Base-by-base conservation (phyloP, 2,888 invertebrate genomes). In the Caenorhabditis imperialis region DNA sequence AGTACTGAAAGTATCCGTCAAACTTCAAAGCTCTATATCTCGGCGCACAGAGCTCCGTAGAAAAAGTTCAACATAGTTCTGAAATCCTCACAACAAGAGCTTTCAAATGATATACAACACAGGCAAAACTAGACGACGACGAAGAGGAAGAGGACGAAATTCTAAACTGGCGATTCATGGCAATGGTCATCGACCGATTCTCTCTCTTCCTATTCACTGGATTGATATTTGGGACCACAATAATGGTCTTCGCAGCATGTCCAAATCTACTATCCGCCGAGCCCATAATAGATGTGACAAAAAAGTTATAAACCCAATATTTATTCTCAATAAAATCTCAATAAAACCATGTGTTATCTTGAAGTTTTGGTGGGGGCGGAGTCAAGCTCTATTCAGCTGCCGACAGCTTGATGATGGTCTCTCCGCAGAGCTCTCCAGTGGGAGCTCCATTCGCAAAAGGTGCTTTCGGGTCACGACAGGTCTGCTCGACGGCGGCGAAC, bases 101-200 rank as follows among this genome's bases (percentile, higher is more conserved):
- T n/a, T n/a, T 30, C 10, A 30, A 30, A 7, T 30, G 30, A 30
- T 30, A 30, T n/a, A n/a, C n/a, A 30, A 7, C 10, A 30, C 61
- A 82, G 82, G 55, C 67, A 18, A 78, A 82, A 54, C 67, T 86
- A 50, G 82, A 84, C 35, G 82, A 84, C 18, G 84, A 86, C 12
- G 87, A 88, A 45, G 79, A 82, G 22, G 86, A 86, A 60, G 82
- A 84, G 23, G 87, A 87, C 8, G 77, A 81, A 10, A 81, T 84
- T 60, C 78, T 79, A 7, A 88, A 88, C 60, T 88, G 88, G 88
- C 47, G 81, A 48, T 85, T 81, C 58, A 77, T 84, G 78, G 85
- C 85, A 20, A 84, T 87, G 83, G 85, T 86, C 7, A 74, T 86
- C 51, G 86, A 87, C 65, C 73, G 86, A 22, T 65, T 86, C n/a